Evolutionary conservation across 2,797 vertebrate genomes (phyloP).

Genomic region (Acrocephalus scirpaceus): DNA sequence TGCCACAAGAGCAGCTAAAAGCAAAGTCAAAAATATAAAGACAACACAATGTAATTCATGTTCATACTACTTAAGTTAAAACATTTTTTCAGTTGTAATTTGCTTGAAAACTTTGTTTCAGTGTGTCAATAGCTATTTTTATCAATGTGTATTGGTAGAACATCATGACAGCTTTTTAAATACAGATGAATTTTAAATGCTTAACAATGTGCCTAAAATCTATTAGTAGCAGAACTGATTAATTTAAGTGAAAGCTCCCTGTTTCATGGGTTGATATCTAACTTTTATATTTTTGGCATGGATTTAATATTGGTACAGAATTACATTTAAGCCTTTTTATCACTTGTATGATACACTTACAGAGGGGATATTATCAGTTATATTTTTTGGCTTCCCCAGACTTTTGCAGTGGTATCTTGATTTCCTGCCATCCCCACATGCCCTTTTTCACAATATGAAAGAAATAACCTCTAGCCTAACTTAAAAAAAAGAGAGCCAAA

Average conservation of each 20-base stretch:
- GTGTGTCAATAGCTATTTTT: neutral
- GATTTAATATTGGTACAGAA: neutral
- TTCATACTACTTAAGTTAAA: neutral
- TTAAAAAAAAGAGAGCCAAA: neutral
- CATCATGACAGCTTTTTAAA: neutral
- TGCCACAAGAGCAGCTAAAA: neutral
- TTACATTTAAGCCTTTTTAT: neutral
- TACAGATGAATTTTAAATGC: neutral
- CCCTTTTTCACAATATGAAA: neutral
- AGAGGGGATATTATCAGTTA: neutral
- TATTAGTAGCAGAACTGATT: neutral
- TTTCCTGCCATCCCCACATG: accelerated
- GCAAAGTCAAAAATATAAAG: neutral
- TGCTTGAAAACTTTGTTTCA: neutral
- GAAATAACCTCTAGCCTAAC: neutral
- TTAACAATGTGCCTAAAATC: neutral
- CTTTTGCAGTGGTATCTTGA: neutral
- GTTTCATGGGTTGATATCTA: neutral
- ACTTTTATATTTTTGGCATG: neutral
- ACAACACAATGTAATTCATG: neutral
- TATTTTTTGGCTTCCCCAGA: neutral
- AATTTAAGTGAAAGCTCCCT: neutral
- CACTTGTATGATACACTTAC: neutral
- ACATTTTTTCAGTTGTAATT: neutral
- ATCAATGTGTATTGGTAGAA: neutral